These are phyloP conservation scores for Magallana nippona DNA, from an alignment of 2,888 invertebrate genomes.

Conservation along the genomic window DNA sequence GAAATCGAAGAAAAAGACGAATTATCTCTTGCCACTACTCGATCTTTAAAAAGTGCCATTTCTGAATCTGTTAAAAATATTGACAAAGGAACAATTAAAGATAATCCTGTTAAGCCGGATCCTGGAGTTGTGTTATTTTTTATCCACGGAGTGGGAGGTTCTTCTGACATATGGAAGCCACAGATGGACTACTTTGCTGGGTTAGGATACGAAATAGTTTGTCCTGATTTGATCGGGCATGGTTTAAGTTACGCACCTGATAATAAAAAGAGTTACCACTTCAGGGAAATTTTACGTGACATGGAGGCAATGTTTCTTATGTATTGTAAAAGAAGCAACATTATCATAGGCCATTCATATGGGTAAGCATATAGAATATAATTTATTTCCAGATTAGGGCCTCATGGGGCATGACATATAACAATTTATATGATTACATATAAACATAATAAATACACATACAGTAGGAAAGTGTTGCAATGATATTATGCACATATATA, in stretches of 20 bases:
- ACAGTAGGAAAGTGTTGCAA: too few relatives aligned
- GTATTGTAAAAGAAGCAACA: slow-evolving; percentile 83
- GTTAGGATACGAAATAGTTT: slow-evolving; percentile 84
- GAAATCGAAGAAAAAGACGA: slow-evolving; percentile 45
- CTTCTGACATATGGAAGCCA: slow-evolving; percentile 84
- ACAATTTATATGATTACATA: too few relatives aligned
- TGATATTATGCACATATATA: too few relatives aligned
- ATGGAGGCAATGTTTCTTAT: slow-evolving; percentile 84
- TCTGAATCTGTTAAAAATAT: slow-evolving; percentile 7
- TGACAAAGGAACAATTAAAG: slow-evolving; percentile 19
- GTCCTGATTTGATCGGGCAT: slow-evolving; percentile 86
- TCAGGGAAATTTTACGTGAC: slow-evolving; percentile 84
- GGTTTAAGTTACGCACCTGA: slow-evolving; percentile 85
- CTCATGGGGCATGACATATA: too few relatives aligned
- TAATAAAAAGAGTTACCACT: slow-evolving; percentile 83
- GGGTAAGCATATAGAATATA: slow-evolving; percentile 84
- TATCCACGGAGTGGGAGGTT: slow-evolving; percentile 86
- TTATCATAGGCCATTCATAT: slow-evolving; percentile 86
- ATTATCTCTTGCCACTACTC: background rate
- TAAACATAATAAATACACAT: too few relatives aligned
- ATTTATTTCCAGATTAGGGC: too few relatives aligned
- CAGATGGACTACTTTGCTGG: slow-evolving; percentile 83
- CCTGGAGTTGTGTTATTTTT: slow-evolving; percentile 82
- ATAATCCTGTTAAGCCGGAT: background rate
- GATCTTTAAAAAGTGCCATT: background rate